Evolutionary conservation across 2,888 invertebrate species (phyloP), one percentile per base, ranked within the genome.

Genomic region (Ypsolopha sequella): DNA sequence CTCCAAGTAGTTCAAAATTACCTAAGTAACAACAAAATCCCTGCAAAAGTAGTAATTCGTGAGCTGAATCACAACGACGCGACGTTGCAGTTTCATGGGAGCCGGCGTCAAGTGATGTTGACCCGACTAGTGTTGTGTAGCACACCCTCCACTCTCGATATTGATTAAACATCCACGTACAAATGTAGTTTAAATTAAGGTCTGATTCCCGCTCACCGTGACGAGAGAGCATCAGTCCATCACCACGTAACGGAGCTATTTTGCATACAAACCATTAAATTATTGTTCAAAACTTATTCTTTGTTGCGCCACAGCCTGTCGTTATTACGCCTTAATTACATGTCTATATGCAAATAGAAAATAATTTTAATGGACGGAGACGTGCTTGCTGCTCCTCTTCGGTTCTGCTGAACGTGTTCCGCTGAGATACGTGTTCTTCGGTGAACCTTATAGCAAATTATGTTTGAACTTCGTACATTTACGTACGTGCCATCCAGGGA

Each of bases 261-360:
- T 86, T 86, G 84, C 85, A 85, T 86, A 85, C 81, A 80, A 79
- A 78, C 84, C 82, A 85, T 86, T 82, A 84, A 80, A 84, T 86
- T 84, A 86, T 84, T 86, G 80, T 84, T 84, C 75, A 82, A 85
- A 85, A 85, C 78, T 82, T 79, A 86, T 84, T 85, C 85, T 81
- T 76, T 81, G 84, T 84, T 85, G 76, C 85, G 68, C 79, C 76
- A 82, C 79, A 72, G 76, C 41, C 49, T 76, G 74, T 77, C 77
- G 79, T 77, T 82, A 84, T 86, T 84, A 85, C 70, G 68, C 76
- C 75, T 80, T 86, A 86, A 85, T 86, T 84, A 77, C 73, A 82
- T 73, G 69, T 69, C 74, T 68, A 78, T 80, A 84, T 85, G 84
- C 80, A 81, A 85, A 85, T 85, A 80, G 76, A 76, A 76, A 79